Evolutionary conservation across 2,113 vertebrate genomes (phyloP).

Genomic region (Myrmophylax atrothorax): DNA sequence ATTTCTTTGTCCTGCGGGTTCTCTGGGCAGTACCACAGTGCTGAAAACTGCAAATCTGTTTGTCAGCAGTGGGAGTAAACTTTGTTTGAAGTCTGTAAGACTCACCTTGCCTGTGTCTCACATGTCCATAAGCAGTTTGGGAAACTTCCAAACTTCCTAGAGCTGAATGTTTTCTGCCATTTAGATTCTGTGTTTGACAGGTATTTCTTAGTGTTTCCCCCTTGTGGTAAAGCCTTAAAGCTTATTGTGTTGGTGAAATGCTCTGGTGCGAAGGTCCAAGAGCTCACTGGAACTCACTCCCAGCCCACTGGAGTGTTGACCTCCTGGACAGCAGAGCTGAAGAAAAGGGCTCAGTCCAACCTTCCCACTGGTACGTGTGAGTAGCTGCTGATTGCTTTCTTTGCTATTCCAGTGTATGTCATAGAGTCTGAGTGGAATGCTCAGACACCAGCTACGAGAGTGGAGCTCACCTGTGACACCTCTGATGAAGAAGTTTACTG

Average conservation of each 20-base stretch:
- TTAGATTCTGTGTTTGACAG: neutral
- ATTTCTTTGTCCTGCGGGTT: neutral
- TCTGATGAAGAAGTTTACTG: constrained; percentile 63
- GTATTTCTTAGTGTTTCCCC: neutral
- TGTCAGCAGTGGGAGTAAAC: neutral
- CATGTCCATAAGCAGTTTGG: neutral
- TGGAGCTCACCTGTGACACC: constrained; percentile 65
- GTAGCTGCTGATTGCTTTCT: neutral
- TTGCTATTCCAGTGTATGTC: constrained; percentile 55
- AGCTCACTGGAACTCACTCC: neutral
- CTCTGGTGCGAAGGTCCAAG: neutral
- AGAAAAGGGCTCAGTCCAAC: neutral
- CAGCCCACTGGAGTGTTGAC: neutral
- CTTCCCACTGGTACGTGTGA: neutral
- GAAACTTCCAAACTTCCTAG: neutral
- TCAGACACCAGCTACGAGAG: constrained; percentile 20
- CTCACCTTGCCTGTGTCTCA: neutral
- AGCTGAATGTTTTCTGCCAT: neutral
- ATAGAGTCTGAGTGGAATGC: constrained; percentile 70
- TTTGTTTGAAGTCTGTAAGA: neutral
- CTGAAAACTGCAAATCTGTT: neutral
- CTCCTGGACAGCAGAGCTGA: neutral
- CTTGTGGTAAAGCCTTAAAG: neutral
- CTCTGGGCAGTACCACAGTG: neutral
- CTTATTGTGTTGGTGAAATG: neutral